phyloP scores from a whole-genome alignment of 2,797 vertebrate genomes.

The Heterohyrax brucei region DNA sequence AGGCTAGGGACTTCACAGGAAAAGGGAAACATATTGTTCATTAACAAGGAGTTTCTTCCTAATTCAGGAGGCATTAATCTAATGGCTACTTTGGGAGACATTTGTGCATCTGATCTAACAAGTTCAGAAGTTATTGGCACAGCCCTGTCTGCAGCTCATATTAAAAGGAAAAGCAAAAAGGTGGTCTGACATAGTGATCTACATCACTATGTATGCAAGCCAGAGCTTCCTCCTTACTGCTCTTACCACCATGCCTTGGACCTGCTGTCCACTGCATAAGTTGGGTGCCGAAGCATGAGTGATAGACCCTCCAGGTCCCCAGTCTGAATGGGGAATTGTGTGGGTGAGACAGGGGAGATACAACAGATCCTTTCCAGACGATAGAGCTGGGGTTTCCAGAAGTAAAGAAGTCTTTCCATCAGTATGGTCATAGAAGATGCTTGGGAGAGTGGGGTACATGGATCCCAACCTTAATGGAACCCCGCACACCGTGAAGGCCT shows the following conservation, averaged over 20 bases:
- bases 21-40: background rate
- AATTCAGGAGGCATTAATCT: background rate
- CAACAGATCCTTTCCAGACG: background rate
- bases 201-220: background rate
- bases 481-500: background rate
- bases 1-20: too few species aligned
- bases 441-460: background rate
- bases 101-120: background rate
- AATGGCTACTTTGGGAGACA: background rate
- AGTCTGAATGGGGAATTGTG: background rate
- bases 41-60: background rate
- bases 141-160: background rate
- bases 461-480: background rate
- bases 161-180: background rate
- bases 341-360: background rate
- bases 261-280: background rate
- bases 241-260: background rate
- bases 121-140: background rate
- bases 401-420: background rate
- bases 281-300: background rate
- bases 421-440: constrained; percentile 8
- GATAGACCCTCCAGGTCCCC: background rate
- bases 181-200: background rate
- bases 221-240: background rate
- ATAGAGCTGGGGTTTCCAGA: background rate